Percentiles rank a stretch among this genome's conserved stretches.
Conservation (phyloP, 2,797 vertebrate species). For the Megalops cyprinoides region DNA sequence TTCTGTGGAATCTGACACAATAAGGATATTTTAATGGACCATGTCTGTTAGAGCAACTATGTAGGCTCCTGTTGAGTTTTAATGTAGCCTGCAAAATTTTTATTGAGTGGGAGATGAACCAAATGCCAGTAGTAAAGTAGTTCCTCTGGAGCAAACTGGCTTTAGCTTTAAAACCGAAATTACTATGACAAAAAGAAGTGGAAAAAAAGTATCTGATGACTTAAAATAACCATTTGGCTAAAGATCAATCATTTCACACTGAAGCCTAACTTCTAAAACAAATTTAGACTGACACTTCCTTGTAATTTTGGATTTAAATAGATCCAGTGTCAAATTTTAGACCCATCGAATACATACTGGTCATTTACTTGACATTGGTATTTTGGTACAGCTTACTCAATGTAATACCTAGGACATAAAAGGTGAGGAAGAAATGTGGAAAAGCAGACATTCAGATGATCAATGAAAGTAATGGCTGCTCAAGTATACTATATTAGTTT, state of each 20-base stretch:
- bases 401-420: not conserved
- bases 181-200: not conserved
- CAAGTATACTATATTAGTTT: not conserved
- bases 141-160: constrained; percentile 62
- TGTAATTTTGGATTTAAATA: not conserved
- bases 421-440: not conserved
- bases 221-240: not conserved
- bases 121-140: constrained; percentile 48
- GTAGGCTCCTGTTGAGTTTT: not conserved
- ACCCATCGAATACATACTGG: not conserved
- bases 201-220: no score
- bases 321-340: not conserved
- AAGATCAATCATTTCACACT: not conserved
- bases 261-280: not conserved
- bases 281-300: not conserved
- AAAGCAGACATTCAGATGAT: not conserved
- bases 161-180: not conserved
- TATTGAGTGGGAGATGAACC: constrained; percentile 48
- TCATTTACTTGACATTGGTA: not conserved
- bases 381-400: not conserved
- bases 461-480: not conserved
- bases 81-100: constrained; percentile 39
- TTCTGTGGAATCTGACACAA: not conserved
- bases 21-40: constrained; percentile 1
- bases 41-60: not conserved